phyloP scores from a whole-genome alignment of 1,140 invertebrate species.

The Micrasema minimum region DNA sequence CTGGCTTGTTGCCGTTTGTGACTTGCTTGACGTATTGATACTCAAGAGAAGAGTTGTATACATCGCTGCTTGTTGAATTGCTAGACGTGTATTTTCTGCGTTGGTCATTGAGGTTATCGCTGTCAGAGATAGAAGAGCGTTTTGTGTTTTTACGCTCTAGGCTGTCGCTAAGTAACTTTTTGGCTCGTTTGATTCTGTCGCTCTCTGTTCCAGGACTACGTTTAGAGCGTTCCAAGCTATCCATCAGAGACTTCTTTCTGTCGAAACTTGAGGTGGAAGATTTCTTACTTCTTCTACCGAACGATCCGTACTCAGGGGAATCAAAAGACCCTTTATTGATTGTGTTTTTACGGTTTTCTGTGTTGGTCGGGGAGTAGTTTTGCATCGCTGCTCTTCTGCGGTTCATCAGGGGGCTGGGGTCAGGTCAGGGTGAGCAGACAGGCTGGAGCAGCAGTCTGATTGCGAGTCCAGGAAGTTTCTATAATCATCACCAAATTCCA shows the following conservation, averaged over 20 bases:
- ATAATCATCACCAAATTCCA: constrained; percentile 93
- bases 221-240: constrained; percentile 62
- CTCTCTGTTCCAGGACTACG: constrained; percentile 46
- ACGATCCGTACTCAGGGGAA: constrained; percentile 57
- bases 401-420: constrained; percentile 66
- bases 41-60: constrained; percentile 50
- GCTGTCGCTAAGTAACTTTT: constrained; percentile 46
- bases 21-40: constrained; percentile 50
- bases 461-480: constrained; percentile 87
- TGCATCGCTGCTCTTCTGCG: constrained; percentile 55
- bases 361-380: constrained; percentile 57
- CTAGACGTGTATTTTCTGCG: constrained; percentile 47
- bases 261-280: constrained; percentile 65
- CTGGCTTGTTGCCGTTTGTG: constrained; percentile 59
- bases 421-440: constrained; percentile 76
- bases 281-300: constrained; percentile 61
- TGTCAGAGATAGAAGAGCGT: constrained; percentile 45
- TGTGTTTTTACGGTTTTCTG: constrained; percentile 24
- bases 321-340: constrained; percentile 34
- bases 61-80: constrained; percentile 51
- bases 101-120: constrained; percentile 43
- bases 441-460: constrained; percentile 82
- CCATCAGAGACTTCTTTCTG: constrained; percentile 63
- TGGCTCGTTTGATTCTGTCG: constrained; percentile 45
- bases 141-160: constrained; percentile 45